A percentile compares a stretch with the other conserved stretches of the same genome.
phyloP scores from a whole-genome alignment of 2,797 vertebrate genomes.

The Chelidonichthys spinosus region DNA sequence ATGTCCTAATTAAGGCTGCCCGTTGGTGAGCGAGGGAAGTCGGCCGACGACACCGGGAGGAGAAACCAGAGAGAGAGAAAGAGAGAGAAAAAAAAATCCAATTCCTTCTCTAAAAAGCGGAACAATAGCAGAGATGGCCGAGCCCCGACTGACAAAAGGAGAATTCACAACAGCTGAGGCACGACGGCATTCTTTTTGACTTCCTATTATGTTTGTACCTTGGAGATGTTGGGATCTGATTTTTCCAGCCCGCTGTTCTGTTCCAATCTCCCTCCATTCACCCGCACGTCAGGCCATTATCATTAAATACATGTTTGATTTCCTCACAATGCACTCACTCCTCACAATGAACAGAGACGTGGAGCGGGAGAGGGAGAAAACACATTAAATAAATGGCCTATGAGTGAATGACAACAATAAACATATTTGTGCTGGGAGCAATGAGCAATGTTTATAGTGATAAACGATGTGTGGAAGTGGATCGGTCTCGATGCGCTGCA shows the following conservation, averaged over 20 bases:
- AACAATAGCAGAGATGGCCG: constrained; percentile 80
- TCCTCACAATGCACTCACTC: constrained; percentile 74
- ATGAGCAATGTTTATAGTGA: constrained; percentile 80
- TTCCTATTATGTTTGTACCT: constrained; percentile 83
- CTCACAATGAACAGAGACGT: constrained; percentile 60
- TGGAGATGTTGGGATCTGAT: constrained; percentile 84
- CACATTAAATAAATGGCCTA: constrained; percentile 78
- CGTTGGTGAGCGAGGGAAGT: constrained; percentile 70
- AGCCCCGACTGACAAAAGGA: constrained; percentile 81
- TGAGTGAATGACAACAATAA: constrained; percentile 80
- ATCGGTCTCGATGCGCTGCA: constrained; percentile 34
- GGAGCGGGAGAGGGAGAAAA: constrained; percentile 49
- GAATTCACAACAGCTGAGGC: constrained; percentile 82
- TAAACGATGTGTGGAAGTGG: constrained; percentile 71
- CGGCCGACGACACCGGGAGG: constrained; percentile 38
- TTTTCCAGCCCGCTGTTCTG: constrained; percentile 69
- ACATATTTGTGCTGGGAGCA: constrained; percentile 74
- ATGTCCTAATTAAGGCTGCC: constrained; percentile 84
- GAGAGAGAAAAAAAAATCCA: constrained; percentile 75
- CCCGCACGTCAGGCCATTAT: constrained; percentile 79
- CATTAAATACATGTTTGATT: constrained; percentile 85
- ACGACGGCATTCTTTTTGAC: constrained; percentile 83
- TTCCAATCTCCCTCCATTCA: constrained; percentile 79
- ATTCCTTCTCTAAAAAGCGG: constrained; percentile 81
- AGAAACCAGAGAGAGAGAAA: constrained; percentile 16